These are phyloP conservation scores for Agelastica alni DNA, from an alignment of 2,888 invertebrate species.

Conservation along the genomic window DNA sequence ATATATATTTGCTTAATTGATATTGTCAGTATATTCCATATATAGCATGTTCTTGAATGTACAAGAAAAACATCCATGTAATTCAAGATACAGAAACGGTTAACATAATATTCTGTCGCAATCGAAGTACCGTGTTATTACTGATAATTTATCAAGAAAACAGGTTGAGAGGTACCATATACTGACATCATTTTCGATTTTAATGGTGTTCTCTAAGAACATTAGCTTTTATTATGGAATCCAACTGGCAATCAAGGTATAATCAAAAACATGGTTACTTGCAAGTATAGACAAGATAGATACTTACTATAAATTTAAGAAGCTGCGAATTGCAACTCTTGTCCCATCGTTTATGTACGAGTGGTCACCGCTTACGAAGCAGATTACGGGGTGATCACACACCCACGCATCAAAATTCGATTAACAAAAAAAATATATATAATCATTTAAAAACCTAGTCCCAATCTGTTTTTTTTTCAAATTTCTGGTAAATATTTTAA, in stretches of 20 bases:
- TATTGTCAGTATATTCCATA: background rate
- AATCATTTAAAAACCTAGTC: too few species aligned
- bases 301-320: conserved; percentile 19
- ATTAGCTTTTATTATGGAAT: conserved; percentile 28
- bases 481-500: too few species aligned
- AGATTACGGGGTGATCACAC: too few species aligned
- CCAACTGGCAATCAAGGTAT: conserved; percentile 27
- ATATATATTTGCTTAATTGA: too few species aligned
- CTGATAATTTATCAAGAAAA: conserved; percentile 31
- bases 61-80: conserved; percentile 4
- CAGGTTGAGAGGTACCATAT: conserved; percentile 31
- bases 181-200: conserved; percentile 28
- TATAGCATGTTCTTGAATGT: conserved; percentile 1
- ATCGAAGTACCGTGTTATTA: conserved; percentile 27
- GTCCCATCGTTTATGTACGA: background rate
- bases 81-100: background rate
- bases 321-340: conserved; percentile 19
- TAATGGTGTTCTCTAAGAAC: conserved; percentile 27
- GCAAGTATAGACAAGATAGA: conserved; percentile 31
- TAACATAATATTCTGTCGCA: conserved; percentile 9
- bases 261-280: conserved; percentile 26
- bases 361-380: too few species aligned
- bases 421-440: too few species aligned
- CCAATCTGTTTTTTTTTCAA: too few species aligned
- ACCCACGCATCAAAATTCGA: too few species aligned